Evolutionary conservation across 2,797 vertebrate genomes (phyloP), one percentile per base, ranked within the genome.

Genomic region (Aldrovandia affinis): DNA sequence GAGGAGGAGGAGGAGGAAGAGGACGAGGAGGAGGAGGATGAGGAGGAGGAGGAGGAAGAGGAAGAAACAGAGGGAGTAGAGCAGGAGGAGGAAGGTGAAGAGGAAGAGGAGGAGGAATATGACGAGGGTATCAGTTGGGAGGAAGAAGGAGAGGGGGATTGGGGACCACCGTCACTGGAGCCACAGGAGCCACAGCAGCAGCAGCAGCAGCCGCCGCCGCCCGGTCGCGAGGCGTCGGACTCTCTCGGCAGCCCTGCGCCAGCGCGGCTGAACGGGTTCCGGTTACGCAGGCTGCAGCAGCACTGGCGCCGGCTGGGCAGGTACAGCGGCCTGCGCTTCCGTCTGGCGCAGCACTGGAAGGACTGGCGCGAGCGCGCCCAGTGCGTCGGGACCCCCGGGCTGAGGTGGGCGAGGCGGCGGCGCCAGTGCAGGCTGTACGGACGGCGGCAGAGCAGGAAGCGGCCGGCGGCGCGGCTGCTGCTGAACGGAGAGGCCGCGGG

Each of bases 301-400:
- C 81, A 89, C 82, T 89, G 91, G 70, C 85, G 90, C 83, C 86
- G 87, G 83, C 91, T 91, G 9, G 88, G 93, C 73, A 88, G 85
- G 81, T 89, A 90, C 44, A 88, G 89, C 10, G n/a, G 73, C 73
- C 42, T 50, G 18, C 92, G 92, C 86, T 91, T 91, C 87, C 89
- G 90, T 83, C 70, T 93, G 89, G 88, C 92, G 82, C 92, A 92
- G 89, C 92, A 91, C 63, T 93, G 91, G 92, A 92, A 92, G 89
- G 80, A 91, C 59, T 92, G 92, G 92, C 88, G 91, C 65, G 88
- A 90, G 81, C 78, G 85, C 84, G 81, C 85, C 18, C 84, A 87
- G 70, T 86, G 86, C 50, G 7, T 30, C 20, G 25, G 77, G 0
- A 89, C 86, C 8, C 88, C 90, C 52, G 61, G 77, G 28, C 57